phyloP scores from a whole-genome alignment of 2,888 invertebrate species.

The Linnaemya vulpina region DNA sequence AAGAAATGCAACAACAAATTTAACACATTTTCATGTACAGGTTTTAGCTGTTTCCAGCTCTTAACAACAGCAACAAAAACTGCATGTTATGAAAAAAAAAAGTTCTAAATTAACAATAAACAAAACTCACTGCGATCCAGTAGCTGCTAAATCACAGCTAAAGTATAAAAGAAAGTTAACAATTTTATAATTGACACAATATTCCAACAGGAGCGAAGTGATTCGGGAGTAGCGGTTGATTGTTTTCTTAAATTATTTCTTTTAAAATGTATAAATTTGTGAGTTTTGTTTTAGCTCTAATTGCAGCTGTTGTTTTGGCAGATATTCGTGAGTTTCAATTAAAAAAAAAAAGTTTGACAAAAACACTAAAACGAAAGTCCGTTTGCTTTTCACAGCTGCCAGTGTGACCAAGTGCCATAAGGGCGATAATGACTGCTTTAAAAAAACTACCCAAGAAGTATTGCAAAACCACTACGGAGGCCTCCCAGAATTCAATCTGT shows the following conservation, averaged over 20 bases:
- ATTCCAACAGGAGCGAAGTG: conserved; percentile 80
- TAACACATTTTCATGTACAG: conserved; percentile 6
- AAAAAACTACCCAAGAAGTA: conserved; percentile 72
- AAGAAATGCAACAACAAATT: conserved; percentile 41
- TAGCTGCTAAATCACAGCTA: neutral
- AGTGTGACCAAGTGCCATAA: conserved; percentile 63
- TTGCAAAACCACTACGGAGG: conserved; percentile 75
- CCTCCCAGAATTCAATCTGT: conserved; percentile 76
- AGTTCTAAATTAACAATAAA: conserved; percentile 39
- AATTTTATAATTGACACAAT: conserved; percentile 79
- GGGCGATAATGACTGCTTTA: conserved; percentile 74
- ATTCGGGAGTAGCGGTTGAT: neutral
- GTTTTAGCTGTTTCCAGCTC: conserved; percentile 24
- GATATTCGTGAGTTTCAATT: conserved; percentile 52
- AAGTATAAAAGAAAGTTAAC: conserved; percentile 78
- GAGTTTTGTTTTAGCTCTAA: conserved; percentile 10
- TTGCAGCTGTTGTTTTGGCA: conserved; percentile 11
- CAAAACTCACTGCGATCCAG: neutral
- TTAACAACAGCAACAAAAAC: conserved; percentile 7
- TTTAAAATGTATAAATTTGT: conserved; percentile 38
- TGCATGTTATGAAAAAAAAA: conserved; percentile 9
- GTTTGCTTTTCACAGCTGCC: conserved; percentile 38
- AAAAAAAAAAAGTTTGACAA: neutral
- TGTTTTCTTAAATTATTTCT: neutral
- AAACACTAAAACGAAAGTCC: neutral